Evolutionary conservation across 2,113 vertebrate genomes (phyloP).

Genomic region (Strix aluco): DNA sequence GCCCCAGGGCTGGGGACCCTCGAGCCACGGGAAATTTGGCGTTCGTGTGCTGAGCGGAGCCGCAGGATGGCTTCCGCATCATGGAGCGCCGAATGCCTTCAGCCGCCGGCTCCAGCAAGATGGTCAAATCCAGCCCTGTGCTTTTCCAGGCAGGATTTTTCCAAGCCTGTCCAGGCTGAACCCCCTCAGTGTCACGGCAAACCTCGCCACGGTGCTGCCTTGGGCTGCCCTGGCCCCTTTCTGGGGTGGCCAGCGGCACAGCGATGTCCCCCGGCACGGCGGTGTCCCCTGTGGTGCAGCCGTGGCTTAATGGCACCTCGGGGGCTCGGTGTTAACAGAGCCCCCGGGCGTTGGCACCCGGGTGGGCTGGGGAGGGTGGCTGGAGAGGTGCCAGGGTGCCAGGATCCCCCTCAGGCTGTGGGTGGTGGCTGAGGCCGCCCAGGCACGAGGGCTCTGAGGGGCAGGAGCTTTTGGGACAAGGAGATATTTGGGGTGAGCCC

Average conservation of each 20-base stretch:
- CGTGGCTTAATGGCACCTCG: rapidly evolving
- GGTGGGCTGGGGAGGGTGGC: background rate
- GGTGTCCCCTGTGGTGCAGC: rapidly evolving
- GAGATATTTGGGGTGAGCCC: background rate
- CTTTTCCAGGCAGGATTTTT: background rate
- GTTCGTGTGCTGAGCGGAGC: rapidly evolving
- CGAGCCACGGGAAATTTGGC: rapidly evolving
- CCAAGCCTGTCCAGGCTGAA: background rate
- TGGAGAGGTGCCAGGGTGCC: no score
- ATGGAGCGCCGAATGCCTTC: background rate
- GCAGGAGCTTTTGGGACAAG: background rate
- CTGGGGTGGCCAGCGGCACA: rapidly evolving
- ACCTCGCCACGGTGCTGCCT: rapidly evolving
- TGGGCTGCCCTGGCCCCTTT: background rate
- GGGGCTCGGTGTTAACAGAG: background rate
- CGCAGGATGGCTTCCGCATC: rapidly evolving
- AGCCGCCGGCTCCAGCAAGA: background rate
- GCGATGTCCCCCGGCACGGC: background rate
- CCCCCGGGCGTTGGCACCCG: background rate
- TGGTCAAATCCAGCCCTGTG: rapidly evolving
- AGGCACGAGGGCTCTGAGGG: rapidly evolving
- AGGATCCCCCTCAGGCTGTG: background rate
- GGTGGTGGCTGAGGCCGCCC: background rate
- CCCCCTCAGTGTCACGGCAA: rapidly evolving
- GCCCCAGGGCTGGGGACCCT: rapidly evolving